A percentile compares a stretch with the other conserved stretches of the same genome.
Evolutionary conservation across 2,113 vertebrate genomes (phyloP).

Genomic region (Kryptolebias marmoratus): DNA sequence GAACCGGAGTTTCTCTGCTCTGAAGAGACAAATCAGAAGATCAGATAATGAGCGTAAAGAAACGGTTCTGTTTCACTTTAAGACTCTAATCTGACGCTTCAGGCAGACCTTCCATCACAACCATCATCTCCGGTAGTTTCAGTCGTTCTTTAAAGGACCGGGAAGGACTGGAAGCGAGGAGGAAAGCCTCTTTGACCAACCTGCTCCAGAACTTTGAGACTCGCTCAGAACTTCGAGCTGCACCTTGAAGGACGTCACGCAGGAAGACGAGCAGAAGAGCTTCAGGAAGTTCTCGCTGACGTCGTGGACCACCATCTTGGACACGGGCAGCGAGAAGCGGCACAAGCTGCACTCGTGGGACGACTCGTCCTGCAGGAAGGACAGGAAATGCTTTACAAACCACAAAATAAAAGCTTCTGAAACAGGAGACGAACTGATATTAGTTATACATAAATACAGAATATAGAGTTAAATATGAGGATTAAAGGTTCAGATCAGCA

Average conservation of each 20-base stretch:
- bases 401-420: too few relatives aligned
- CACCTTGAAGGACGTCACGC: slow-evolving; percentile 86
- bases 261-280: slow-evolving; percentile 87
- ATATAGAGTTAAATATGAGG: too few relatives aligned
- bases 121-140: too few relatives aligned
- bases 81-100: not conserved
- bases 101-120: too few relatives aligned
- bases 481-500: too few relatives aligned
- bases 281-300: slow-evolving; percentile 80
- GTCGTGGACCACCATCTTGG: slow-evolving; percentile 85
- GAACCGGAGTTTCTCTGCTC: not conserved
- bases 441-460: too few relatives aligned
- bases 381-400: not conserved
- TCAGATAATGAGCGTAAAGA: too few relatives aligned
- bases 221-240: slow-evolving; percentile 26
- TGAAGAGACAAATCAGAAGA: slow-evolving; percentile 5
- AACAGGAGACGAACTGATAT: too few relatives aligned
- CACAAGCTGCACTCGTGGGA: slow-evolving; percentile 87
- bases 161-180: not conserved
- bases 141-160: too few relatives aligned
- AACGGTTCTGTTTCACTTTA: not conserved
- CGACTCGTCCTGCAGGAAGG: slow-evolving; percentile 81
- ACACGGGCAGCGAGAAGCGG: slow-evolving; percentile 78
- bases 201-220: not conserved
- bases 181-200: not conserved